These are phyloP conservation scores for Albula goreensis DNA, from an alignment of 2,113 vertebrate species.

Conservation along the genomic window DNA sequence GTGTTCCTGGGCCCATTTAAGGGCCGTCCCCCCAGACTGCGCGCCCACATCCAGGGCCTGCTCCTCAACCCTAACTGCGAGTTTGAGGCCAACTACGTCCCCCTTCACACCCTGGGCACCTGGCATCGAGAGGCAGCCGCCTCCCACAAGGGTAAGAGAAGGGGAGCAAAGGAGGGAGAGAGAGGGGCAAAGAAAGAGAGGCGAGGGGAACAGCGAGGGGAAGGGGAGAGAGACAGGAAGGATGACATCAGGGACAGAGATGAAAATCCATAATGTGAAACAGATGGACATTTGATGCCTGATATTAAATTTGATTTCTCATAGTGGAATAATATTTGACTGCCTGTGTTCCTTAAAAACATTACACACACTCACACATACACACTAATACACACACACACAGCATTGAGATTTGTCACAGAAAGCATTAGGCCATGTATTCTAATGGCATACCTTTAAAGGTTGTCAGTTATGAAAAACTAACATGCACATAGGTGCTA, in stretches of 20 bases:
- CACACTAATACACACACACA: too few relatives aligned
- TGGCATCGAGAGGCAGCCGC: slow-evolving; percentile 70
- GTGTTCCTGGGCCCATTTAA: slow-evolving; percentile 85
- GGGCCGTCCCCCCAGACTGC: slow-evolving; percentile 71
- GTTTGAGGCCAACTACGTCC: slow-evolving; percentile 85
- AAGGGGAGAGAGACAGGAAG: neutral
- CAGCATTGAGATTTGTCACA: too few relatives aligned
- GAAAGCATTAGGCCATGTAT: too few relatives aligned
- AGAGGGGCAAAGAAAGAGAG: neutral
- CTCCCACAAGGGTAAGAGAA: slow-evolving; percentile 56
- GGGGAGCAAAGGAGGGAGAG: too few relatives aligned
- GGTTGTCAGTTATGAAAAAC: too few relatives aligned
- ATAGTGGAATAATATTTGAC: too few relatives aligned
- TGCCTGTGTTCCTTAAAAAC: too few relatives aligned
- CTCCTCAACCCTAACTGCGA: slow-evolving; percentile 87
- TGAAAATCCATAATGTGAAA: neutral
- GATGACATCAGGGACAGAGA: neutral
- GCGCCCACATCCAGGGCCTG: slow-evolving; percentile 67
- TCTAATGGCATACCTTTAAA: too few relatives aligned
- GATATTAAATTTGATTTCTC: too few relatives aligned
- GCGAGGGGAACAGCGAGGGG: neutral
- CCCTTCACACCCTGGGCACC: slow-evolving; percentile 76
- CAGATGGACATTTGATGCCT: too few relatives aligned
- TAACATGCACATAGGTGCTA: too few relatives aligned
- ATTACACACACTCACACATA: too few relatives aligned